These are phyloP conservation scores for Hymenochirus boettgeri DNA, from an alignment of 2,113 vertebrate species.

Conservation along the genomic window DNA sequence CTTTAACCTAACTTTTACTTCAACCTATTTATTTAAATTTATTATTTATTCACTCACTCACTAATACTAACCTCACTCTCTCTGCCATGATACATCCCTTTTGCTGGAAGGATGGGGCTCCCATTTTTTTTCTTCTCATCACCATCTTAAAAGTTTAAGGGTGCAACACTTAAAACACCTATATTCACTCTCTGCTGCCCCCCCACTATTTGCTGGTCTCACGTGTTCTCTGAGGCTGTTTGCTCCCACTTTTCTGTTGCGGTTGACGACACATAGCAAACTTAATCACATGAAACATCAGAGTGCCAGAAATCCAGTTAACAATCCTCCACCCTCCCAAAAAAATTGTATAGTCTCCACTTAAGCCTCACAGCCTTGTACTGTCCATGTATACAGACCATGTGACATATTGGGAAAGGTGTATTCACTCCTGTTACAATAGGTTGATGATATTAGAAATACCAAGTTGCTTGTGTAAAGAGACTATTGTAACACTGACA, in stretches of 20 bases:
- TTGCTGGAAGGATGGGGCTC: background rate
- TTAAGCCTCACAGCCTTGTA: slow-evolving; percentile 22
- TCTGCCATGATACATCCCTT: background rate
- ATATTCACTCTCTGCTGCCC: slow-evolving; percentile 51
- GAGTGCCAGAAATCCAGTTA: slow-evolving; percentile 24
- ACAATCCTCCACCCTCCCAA: background rate
- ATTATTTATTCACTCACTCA: background rate
- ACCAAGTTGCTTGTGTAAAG: background rate
- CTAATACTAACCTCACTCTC: background rate
- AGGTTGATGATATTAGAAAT: background rate
- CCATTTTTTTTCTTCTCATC: slow-evolving; percentile 12
- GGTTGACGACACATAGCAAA: slow-evolving; percentile 98
- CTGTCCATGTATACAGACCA: background rate
- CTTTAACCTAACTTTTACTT: background rate
- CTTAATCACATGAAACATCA: slow-evolving; percentile 82
- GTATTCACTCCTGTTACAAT: background rate
- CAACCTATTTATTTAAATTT: background rate
- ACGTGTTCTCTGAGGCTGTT: slow-evolving; percentile 92
- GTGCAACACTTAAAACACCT: slow-evolving; percentile 26
- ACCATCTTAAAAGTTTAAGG: slow-evolving; percentile 21
- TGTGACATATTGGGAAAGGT: background rate
- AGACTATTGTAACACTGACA: no score
- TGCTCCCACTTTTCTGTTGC: slow-evolving; percentile 99
- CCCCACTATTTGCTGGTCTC: slow-evolving; percentile 76
- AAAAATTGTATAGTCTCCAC: slow-evolving; percentile 11